Evolutionary conservation across 2,113 vertebrate genomes (phyloP).

Genomic region (Ariopsis seemanni): DNA sequence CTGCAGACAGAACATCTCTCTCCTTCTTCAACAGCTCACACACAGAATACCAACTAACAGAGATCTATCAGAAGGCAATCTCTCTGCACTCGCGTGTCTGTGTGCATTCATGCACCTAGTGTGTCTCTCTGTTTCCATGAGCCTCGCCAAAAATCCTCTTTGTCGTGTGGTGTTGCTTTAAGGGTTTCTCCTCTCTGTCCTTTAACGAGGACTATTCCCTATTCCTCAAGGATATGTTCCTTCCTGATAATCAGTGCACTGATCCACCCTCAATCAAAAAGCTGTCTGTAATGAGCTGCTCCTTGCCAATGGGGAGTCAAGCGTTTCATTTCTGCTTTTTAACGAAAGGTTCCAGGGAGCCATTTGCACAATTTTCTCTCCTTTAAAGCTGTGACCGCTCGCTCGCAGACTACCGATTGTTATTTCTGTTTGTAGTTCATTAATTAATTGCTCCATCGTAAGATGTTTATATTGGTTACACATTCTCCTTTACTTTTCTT

Average conservation of each 20-base stretch:
- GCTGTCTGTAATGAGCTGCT: slow-evolving; percentile 22
- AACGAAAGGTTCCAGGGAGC: slow-evolving; percentile 30
- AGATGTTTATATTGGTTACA: slow-evolving; percentile 10
- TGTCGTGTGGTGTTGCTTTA: background rate
- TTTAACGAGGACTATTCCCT: slow-evolving; percentile 23
- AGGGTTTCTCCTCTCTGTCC: slow-evolving; percentile 14
- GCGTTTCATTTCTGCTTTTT: slow-evolving; percentile 6
- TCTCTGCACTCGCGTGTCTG: background rate
- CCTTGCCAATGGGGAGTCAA: slow-evolving; percentile 10
- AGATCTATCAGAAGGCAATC: slow-evolving; percentile 19
- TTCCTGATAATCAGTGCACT: slow-evolving; percentile 38
- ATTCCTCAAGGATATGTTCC: slow-evolving; percentile 12
- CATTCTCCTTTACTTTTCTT: background rate
- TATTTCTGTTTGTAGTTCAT: background rate
- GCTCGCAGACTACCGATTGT: slow-evolving; percentile 9
- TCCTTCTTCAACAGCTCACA: slow-evolving; percentile 29
- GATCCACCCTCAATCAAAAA: slow-evolving; percentile 21
- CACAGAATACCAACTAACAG: slow-evolving; percentile 48
- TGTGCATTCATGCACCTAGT: background rate
- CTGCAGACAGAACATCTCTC: slow-evolving; percentile 52
- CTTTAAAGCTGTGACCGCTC: background rate
- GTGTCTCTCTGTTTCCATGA: background rate
- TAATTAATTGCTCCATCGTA: slow-evolving; percentile 22
- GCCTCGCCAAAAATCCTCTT: background rate
- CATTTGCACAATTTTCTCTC: background rate